A percentile compares a stretch with the other conserved stretches of the same genome.
Conservation (phyloP, 2,888 invertebrate species). For the Argyresthia albistria region DNA sequence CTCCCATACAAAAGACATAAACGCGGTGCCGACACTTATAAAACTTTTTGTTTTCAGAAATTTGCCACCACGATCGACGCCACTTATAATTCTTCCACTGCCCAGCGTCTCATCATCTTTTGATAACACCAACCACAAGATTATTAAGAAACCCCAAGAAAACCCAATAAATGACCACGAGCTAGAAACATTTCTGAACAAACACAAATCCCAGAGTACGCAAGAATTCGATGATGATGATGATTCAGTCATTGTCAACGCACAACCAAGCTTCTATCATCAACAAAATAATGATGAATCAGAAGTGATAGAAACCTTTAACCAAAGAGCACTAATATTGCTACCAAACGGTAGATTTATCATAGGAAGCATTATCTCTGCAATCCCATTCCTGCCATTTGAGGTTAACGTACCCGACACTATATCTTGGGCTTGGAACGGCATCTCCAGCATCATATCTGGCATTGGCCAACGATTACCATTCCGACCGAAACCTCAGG, state of each 20-base stretch:
- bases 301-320: slow-evolving; percentile 13
- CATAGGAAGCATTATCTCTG: too few relatives aligned
- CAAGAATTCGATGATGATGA: neutral
- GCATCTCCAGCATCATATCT: slow-evolving; percentile 38
- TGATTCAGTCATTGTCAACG: slow-evolving; percentile 30
- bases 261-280: too few relatives aligned
- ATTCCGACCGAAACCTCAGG: slow-evolving; percentile 23
- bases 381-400: slow-evolving; percentile 70
- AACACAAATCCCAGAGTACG: neutral
- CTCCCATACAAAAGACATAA: too few relatives aligned
- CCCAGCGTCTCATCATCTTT: neutral
- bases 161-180: neutral
- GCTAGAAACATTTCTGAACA: neutral
- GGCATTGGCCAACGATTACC: slow-evolving; percentile 41
- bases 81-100: neutral
- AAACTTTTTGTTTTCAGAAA: too few relatives aligned
- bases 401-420: slow-evolving; percentile 76
- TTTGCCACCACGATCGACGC: neutral
- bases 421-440: slow-evolving; percentile 51
- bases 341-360: neutral
- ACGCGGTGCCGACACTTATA: too few relatives aligned
- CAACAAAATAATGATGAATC: slow-evolving; percentile 18
- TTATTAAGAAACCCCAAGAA: neutral
- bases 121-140: neutral
- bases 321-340: slow-evolving; percentile 4